Conservation (phyloP, 2,888 invertebrate genomes). For the Leptarthrus brevirostris region DNA sequence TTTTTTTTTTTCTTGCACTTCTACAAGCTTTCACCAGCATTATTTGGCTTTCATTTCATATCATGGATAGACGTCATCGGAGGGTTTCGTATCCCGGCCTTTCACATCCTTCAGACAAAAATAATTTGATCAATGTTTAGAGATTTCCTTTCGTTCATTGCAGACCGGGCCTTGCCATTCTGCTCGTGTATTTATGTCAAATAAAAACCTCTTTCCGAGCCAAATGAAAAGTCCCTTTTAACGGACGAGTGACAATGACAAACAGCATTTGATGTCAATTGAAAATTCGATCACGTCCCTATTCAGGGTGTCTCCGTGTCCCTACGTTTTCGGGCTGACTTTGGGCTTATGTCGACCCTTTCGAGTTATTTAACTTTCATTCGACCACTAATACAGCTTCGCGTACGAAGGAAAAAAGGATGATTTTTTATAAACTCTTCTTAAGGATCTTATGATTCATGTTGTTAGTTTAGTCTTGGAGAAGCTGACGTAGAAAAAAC, state of each 20-base stretch:
- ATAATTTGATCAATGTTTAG: constrained; percentile 48
- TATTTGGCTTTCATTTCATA: background rate
- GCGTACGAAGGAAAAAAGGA: too few relatives aligned
- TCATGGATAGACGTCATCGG: background rate
- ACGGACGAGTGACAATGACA: constrained; percentile 52
- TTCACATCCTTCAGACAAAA: constrained; percentile 32
- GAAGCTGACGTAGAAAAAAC: too few relatives aligned
- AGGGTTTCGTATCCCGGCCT: background rate
- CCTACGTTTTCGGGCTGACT: background rate
- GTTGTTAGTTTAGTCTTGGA: too few relatives aligned
- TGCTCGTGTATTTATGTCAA: constrained; percentile 49
- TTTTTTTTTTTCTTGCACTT: constrained; percentile 19
- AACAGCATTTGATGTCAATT: constrained; percentile 53
- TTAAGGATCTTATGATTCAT: too few relatives aligned
- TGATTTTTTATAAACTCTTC: too few relatives aligned
- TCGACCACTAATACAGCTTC: too few relatives aligned
- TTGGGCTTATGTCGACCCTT: background rate
- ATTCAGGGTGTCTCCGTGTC: background rate
- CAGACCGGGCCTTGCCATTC: constrained; percentile 9
- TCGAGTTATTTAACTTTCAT: constrained; percentile 26
- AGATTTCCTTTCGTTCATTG: constrained; percentile 30
- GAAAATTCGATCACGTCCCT: constrained; percentile 51
- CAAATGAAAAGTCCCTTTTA: constrained; percentile 50
- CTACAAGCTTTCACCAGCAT: background rate
- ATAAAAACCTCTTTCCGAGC: constrained; percentile 47